Evolutionary conservation across 2,888 invertebrate genomes (phyloP).

Genomic region (Ochlodes sylvanus): DNA sequence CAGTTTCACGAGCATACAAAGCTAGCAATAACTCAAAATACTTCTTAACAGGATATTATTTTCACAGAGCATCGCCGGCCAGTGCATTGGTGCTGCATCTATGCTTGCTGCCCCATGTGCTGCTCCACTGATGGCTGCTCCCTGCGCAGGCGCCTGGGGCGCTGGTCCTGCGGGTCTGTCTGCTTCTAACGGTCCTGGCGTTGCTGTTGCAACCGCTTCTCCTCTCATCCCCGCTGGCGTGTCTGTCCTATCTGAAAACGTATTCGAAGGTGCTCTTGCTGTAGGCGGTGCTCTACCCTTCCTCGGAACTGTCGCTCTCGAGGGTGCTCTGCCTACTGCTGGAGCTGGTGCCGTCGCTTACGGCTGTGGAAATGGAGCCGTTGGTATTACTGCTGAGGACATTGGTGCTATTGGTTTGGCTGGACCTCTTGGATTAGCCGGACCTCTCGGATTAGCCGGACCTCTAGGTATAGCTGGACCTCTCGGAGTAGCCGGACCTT

Average conservation of each 20-base stretch:
- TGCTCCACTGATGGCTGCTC: constrained; percentile 21
- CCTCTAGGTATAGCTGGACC: constrained; percentile 15
- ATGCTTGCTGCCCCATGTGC: constrained; percentile 16
- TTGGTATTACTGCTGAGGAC: constrained; percentile 43
- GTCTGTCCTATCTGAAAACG: constrained; percentile 47
- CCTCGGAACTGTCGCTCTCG: constrained; percentile 47
- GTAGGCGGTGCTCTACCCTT: constrained; percentile 46
- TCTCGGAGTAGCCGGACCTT: background rate
- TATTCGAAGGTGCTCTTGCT: constrained; percentile 43
- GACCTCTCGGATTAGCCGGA: constrained; percentile 9
- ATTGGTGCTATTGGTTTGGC: constrained; percentile 38
- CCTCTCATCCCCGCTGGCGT: constrained; percentile 46
- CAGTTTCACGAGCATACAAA: too few species aligned
- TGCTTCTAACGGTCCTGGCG: constrained; percentile 44
- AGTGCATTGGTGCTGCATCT: constrained; percentile 39
- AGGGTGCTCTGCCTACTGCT: constrained; percentile 45
- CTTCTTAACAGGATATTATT: background rate
- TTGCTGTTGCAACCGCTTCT: constrained; percentile 49
- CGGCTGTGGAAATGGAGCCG: constrained; percentile 46
- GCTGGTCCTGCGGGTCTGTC: constrained; percentile 32
- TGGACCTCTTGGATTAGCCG: background rate
- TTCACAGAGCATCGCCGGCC: constrained; percentile 1
- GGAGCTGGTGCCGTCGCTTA: constrained; percentile 53
- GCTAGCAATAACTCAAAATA: too few species aligned
- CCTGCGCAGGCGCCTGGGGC: constrained; percentile 33